Evolutionary conservation across 2,888 invertebrate genomes (phyloP), one percentile per base, ranked within the genome.

Genomic region (Lasioglossum oenotherae): DNA sequence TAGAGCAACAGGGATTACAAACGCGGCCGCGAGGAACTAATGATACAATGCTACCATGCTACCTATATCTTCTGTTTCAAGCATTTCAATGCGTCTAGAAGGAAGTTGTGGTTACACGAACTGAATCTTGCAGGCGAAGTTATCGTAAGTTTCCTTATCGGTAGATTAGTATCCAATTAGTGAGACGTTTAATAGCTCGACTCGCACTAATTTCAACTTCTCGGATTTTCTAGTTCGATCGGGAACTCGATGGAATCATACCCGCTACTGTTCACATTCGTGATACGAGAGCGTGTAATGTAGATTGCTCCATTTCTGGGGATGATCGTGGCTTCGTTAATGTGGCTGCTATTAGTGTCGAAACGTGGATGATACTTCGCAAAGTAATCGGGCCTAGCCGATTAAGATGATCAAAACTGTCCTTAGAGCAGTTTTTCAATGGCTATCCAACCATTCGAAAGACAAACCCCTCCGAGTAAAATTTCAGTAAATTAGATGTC

Each of bases 71-170:
- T 44, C 27, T 41, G 72, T 38, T 71, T 41, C 41, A 41, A n/a
- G 41, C n/a, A 71, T 71, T 41, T 71, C 38, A 38, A n/a, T n/a
- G 71, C 35, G 23, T 12, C 35, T 38, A 71, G 71, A 71, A 41
- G 41, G 71, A 71, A 38, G 41, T 71, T 41, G 71, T n/a, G 71
- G 71, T 71, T 71, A n/a, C 23, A n/a, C 71, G 71, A 71, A 71
- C 71, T 41, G 41, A 71, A 41, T 71, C 41, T n/a, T n/a, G 38
- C 38, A 2, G 23, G 41, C 38, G 41, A 71, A 41, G 38, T 71
- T 71, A 41, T 71, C 38, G 71, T 14, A 41, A 41, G 41, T 71
- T 67, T 19, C 67, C 67, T 35, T 35, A 67, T 41, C 71, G 38
- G 41, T 71, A 71, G 71, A 41, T 71, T 71, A 71, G 71, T 38